These are phyloP conservation scores for Sander vitreus DNA, from an alignment of 2,113 vertebrate species.

Conservation along the genomic window DNA sequence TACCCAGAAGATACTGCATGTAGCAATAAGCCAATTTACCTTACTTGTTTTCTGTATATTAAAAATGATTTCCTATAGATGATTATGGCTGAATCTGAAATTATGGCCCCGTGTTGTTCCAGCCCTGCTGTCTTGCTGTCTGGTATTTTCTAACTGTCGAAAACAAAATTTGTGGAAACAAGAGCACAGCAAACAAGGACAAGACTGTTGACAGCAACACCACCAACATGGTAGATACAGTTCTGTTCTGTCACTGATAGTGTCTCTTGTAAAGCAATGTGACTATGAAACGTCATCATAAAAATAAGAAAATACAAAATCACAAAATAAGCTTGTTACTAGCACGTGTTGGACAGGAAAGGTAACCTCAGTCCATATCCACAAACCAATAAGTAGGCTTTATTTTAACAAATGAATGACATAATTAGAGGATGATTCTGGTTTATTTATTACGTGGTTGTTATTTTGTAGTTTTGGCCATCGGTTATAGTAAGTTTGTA, in stretches of 20 bases:
- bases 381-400: not conserved
- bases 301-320: not conserved
- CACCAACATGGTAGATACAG: conserved; percentile 25
- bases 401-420: not conserved
- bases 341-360: not conserved
- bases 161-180: conserved; percentile 23
- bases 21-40: not conserved
- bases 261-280: conserved; percentile 17
- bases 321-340: conserved; percentile 1
- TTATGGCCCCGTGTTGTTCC: not conserved
- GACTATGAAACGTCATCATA: not conserved
- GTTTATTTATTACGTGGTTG: not conserved
- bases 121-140: not conserved
- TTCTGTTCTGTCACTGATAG: conserved; percentile 22
- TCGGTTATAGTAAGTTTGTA: not conserved
- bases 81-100: not conserved
- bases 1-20: not conserved
- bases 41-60: not conserved
- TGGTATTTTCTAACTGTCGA: not conserved
- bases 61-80: not conserved
- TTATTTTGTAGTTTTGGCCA: not conserved
- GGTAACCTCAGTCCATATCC: not conserved
- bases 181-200: conserved; percentile 6
- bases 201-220: conserved; percentile 22
- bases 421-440: not conserved